A percentile compares a stretch with the other conserved stretches of the same genome.
Evolutionary conservation across 2,113 vertebrate species (phyloP).

Genomic region (Actenoides lindsayi): DNA sequence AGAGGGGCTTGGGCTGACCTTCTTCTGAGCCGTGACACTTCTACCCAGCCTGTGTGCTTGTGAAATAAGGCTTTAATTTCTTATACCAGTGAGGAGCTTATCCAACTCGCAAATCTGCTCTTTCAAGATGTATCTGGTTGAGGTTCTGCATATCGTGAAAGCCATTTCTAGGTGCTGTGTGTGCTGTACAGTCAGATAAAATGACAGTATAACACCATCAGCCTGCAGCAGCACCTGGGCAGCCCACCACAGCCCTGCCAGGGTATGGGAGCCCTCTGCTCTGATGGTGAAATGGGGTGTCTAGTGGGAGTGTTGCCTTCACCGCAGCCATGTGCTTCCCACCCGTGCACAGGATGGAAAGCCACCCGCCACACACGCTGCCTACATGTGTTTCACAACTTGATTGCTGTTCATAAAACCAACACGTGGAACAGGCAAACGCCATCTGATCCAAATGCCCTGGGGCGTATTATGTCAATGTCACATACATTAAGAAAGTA

Average conservation of each 20-base stretch:
- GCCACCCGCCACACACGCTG: neutral
- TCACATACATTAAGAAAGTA: neutral
- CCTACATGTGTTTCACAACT: neutral
- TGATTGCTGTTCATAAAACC: slow-evolving; percentile 16
- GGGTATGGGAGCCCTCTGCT: neutral
- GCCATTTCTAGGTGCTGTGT: neutral
- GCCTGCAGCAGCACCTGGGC: neutral
- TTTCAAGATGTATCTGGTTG: neutral
- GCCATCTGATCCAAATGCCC: neutral
- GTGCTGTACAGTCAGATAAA: neutral
- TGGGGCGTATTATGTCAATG: neutral
- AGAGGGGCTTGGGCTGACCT: neutral
- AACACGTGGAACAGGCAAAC: neutral
- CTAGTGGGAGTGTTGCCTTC: neutral
- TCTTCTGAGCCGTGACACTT: neutral
- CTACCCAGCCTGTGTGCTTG: neutral
- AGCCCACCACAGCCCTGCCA: neutral
- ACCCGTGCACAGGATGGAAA: neutral
- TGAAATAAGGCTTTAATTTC: neutral
- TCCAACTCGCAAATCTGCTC: neutral
- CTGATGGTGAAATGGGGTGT: fast-evolving
- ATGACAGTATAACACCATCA: too few species aligned
- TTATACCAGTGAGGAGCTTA: fast-evolving
- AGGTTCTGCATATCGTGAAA: neutral
- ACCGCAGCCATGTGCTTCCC: neutral